Evolutionary conservation across 2,113 vertebrate species (phyloP).

Genomic region (Ailurus styani): DNA sequence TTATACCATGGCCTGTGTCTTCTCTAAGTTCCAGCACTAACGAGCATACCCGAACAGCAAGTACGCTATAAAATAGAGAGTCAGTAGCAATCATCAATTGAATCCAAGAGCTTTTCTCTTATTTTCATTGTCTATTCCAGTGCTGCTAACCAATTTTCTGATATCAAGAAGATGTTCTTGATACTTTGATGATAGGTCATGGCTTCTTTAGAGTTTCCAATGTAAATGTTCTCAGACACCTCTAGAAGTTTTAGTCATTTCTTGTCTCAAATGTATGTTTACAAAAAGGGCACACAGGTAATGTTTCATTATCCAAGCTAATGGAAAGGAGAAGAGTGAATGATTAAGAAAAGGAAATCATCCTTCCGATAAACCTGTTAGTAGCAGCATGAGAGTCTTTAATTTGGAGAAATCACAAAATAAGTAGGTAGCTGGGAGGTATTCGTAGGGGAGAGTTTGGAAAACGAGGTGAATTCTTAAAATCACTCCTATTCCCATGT

Average conservation of each 20-base stretch:
- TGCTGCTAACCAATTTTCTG: neutral
- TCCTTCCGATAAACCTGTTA: slow-evolving; percentile 28
- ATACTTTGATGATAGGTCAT: neutral
- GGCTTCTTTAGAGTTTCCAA: neutral
- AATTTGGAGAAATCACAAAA: slow-evolving; percentile 49
- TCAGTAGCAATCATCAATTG: neutral
- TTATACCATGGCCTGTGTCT: neutral
- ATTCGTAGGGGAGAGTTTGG: slow-evolving; percentile 19
- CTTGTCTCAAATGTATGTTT: neutral
- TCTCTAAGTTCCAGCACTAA: neutral
- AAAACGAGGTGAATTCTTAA: slow-evolving; percentile 41
- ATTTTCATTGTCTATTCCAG: neutral
- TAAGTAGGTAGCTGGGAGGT: neutral
- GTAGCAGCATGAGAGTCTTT: neutral
- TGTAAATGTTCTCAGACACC: neutral
- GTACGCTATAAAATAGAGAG: neutral
- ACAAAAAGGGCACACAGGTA: neutral
- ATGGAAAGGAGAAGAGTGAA: neutral
- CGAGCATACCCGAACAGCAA: neutral
- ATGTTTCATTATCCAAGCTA: slow-evolving; percentile 13
- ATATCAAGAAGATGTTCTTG: neutral
- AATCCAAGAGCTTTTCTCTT: neutral
- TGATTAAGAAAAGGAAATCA: slow-evolving; percentile 46
- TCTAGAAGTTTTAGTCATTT: neutral
- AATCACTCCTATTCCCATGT: neutral